Conservation (phyloP, 2,797 vertebrate genomes). For the Anguilla megastoma region DNA sequence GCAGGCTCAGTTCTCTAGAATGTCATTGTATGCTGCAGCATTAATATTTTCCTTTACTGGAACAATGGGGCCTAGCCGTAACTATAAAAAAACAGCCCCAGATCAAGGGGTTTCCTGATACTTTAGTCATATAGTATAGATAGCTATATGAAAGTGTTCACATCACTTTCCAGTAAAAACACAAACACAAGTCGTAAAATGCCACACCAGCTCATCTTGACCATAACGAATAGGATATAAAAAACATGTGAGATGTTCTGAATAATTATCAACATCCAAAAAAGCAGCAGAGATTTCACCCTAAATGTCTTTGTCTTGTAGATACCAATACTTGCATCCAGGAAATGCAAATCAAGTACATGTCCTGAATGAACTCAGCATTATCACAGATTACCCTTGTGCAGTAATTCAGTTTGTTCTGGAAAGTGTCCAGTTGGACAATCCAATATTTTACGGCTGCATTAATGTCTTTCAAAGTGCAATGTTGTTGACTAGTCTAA, state of each 20-base stretch:
- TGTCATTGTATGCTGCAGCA: no score
- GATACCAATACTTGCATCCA: not conserved
- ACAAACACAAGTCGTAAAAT: not conserved
- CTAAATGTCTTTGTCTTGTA: not conserved
- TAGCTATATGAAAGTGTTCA: no score
- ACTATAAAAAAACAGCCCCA: no score
- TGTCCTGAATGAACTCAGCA: not conserved
- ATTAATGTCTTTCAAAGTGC: not conserved
- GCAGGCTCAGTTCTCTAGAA: no score
- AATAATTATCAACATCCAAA: not conserved
- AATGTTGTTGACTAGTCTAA: not conserved
- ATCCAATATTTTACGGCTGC: not conserved
- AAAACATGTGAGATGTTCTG: not conserved
- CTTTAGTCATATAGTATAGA: no score
- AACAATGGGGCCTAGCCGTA: no score
- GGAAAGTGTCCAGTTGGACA: not conserved
- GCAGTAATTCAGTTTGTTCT: not conserved
- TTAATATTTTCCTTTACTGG: no score
- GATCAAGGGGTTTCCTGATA: no score
- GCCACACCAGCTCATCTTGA: not conserved
- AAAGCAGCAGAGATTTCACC: not conserved
- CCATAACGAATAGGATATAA: not conserved
- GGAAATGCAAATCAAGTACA: not conserved
- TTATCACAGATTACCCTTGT: not conserved
- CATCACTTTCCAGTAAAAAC: no score